Evolutionary conservation across 1,140 invertebrate genomes (phyloP), one percentile per base, ranked within the genome.

Genomic region (Plutomurus gul): DNA sequence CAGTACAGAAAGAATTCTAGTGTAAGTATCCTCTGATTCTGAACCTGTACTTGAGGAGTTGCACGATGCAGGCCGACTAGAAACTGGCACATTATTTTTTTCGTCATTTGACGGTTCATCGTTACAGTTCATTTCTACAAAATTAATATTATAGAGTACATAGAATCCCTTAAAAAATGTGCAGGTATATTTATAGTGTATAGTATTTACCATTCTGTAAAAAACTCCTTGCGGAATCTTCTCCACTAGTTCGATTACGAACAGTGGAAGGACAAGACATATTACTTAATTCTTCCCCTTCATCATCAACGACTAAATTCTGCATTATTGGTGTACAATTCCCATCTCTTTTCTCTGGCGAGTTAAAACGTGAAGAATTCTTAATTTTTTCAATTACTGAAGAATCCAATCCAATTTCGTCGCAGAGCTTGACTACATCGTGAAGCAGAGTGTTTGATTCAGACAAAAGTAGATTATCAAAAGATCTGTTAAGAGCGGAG

Each of bases 371-470:
- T 6, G 51, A 39, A 40, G 37, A 27, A 46, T 71, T 51, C 16
- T 51, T 47, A 16, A 51, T 33, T 4, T 74, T 22, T 11, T 65
- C 25, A 7, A 73, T 60, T 20, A 74, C 16, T 11, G 39, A 43
- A 36, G 65, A 30, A 16, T 40, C 49, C 11, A 74, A 13, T 43
- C 49, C 71, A 11, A 65, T 65, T 33, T 73, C 78, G 40, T 75
- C 33, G 13, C 78, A 79, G 2, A 79, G 11, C 7, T 75, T 56
- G 8, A 75, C 49, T n/a, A 79, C 78, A 46, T 79, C 78, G 6
- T 70, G 46, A 4, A 74, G 22, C 6, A 79, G 49, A 7, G 56
- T 22, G 16, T 79, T 72, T 4, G 78, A 79, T 13, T 79, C 11
- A 4, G 37, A 36, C 16, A 79, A 46, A 22, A 79, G 37, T 10